Evolutionary conservation across 2,797 vertebrate genomes (phyloP).

Genomic region (Crypturellus tataupa): DNA sequence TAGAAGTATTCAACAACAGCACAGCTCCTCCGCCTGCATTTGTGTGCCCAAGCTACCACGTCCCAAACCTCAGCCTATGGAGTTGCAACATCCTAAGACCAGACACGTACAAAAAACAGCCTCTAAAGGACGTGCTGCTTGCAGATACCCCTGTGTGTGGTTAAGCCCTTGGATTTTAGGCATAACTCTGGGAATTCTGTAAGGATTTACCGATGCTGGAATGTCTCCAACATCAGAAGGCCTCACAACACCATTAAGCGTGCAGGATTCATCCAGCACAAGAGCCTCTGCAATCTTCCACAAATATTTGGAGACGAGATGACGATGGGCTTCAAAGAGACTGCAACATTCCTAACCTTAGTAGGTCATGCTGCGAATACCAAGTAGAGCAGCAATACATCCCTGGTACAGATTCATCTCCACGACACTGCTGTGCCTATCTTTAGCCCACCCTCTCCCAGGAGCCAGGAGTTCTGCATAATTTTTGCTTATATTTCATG

Average conservation of each 20-base stretch:
- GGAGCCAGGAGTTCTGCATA: conserved; percentile 22
- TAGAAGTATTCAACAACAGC: background rate
- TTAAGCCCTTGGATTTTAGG: background rate
- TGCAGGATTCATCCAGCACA: conserved; percentile 17
- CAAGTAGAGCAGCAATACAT: conserved; percentile 31
- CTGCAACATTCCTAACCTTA: conserved; percentile 25
- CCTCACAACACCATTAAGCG: background rate
- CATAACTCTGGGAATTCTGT: background rate
- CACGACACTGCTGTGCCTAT: conserved; percentile 18
- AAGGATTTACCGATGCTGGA: background rate
- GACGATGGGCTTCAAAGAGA: conserved; percentile 54
- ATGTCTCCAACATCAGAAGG: background rate
- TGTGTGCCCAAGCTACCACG: conserved; percentile 4
- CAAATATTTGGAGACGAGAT: conserved; percentile 54
- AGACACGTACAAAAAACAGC: background rate
- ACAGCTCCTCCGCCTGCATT: conserved; percentile 37
- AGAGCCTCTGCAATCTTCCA: conserved; percentile 34
- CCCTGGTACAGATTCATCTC: conserved; percentile 53
- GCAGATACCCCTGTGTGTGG: rapidly evolving
- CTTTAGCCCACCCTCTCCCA: conserved; percentile 45
- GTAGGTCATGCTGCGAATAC: conserved; percentile 23
- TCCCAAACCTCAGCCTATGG: conserved; percentile 37
- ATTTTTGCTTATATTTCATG: conserved; percentile 38
- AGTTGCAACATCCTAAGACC: conserved; percentile 25
- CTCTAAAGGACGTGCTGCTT: background rate